Conservation (phyloP, 2,797 vertebrate genomes). For the Thalassophryne amazonica region DNA sequence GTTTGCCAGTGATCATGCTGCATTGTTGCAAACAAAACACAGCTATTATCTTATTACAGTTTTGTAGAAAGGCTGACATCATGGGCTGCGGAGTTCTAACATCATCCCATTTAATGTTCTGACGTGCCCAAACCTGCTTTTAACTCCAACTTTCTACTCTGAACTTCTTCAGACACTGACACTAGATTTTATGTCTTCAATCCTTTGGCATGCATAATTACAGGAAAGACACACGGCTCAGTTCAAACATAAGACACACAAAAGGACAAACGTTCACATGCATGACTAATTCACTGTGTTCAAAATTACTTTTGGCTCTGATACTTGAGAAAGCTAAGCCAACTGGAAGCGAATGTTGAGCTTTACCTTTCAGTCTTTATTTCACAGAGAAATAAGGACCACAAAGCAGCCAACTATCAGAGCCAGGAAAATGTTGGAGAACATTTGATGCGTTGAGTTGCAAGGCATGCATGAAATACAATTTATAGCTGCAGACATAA, state of each 20-base stretch:
- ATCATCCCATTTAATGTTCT: slow-evolving; percentile 17
- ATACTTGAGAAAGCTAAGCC: slow-evolving; percentile 72
- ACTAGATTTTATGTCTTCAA: slow-evolving; percentile 12
- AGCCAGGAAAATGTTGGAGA: slow-evolving; percentile 38
- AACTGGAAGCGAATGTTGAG: slow-evolving; percentile 30
- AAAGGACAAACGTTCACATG: slow-evolving; percentile 11
- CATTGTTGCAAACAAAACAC: slow-evolving; percentile 35
- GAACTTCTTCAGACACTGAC: slow-evolving; percentile 9
- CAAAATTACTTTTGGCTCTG: slow-evolving; percentile 39
- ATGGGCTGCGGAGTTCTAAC: background rate
- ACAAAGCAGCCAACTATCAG: slow-evolving; percentile 66
- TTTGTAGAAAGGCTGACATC: slow-evolving; percentile 6
- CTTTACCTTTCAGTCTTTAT: slow-evolving; percentile 63
- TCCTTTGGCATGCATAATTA: slow-evolving; percentile 26
- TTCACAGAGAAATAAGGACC: slow-evolving; percentile 53
- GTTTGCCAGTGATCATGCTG: slow-evolving; percentile 26
- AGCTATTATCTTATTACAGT: slow-evolving; percentile 21
- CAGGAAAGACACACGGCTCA: slow-evolving; percentile 6
- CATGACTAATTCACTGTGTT: slow-evolving; percentile 13
- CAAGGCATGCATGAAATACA: slow-evolving; percentile 1
- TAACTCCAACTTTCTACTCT: slow-evolving; percentile 4
- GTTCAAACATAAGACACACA: slow-evolving; percentile 21
- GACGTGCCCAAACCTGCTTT: background rate
- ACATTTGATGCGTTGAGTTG: background rate
- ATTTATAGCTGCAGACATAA: background rate